A percentile compares a stretch with the other conserved stretches of the same genome.
Conservation (phyloP, 1,140 invertebrate species). For the Drosophila kikkawai region DNA sequence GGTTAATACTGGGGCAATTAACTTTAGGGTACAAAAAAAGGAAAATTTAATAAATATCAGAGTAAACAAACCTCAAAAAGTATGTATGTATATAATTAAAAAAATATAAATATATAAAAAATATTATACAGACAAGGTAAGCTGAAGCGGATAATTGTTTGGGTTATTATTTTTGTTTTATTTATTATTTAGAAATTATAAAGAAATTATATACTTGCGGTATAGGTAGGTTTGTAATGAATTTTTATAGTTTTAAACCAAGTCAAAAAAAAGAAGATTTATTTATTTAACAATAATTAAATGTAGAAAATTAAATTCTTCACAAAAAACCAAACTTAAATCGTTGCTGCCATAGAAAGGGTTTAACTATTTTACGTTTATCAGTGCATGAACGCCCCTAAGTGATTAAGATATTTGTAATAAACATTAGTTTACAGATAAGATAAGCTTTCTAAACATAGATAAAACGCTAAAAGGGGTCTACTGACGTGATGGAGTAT, state of each 20-base stretch:
- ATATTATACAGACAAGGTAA: neutral
- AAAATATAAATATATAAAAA: no score
- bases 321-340: neutral
- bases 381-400: conserved; percentile 12
- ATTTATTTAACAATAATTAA: neutral
- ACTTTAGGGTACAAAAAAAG: neutral
- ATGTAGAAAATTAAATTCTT: neutral
- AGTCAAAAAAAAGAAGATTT: neutral
- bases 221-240: no score
- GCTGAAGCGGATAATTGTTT: neutral
- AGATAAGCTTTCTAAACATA: conserved; percentile 33
- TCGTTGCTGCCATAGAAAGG: neutral
- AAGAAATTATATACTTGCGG: no score
- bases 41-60: neutral
- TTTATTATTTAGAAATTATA: no score
- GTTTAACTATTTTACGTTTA: neutral
- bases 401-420: conserved; percentile 17
- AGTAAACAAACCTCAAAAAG: neutral
- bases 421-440: conserved; percentile 32
- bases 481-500: conserved; percentile 2
- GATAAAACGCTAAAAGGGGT: conserved; percentile 20
- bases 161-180: neutral
- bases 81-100: no score
- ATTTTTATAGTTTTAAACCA: no score
- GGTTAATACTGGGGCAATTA: conserved; percentile 10